These are phyloP conservation scores for Uropetala carovei DNA, from an alignment of 2,888 invertebrate species.

Conservation along the genomic window DNA sequence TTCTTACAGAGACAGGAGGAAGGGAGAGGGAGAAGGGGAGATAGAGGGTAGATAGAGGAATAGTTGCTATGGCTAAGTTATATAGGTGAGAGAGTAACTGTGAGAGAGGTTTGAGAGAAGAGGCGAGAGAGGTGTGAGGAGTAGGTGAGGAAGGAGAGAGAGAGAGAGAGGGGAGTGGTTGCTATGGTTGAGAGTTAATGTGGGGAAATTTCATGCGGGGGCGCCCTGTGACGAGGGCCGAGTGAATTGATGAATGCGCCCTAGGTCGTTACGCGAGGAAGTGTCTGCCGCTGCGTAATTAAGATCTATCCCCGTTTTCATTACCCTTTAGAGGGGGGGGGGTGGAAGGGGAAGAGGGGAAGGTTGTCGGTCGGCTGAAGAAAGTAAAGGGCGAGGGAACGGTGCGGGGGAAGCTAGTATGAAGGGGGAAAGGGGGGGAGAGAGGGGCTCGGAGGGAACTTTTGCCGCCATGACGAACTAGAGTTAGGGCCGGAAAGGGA, in stretches of 20 bases:
- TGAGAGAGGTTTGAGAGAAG: neutral
- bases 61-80: neutral
- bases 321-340: neutral
- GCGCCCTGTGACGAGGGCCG: neutral
- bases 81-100: neutral
- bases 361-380: neutral
- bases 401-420: neutral
- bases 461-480: too few species aligned
- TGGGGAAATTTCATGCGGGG: constrained; percentile 29
- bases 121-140: neutral
- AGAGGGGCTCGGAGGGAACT: too few species aligned
- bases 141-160: neutral
- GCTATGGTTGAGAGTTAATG: constrained; percentile 7
- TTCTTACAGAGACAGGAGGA: too few species aligned
- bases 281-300: constrained; percentile 41
- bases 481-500: too few species aligned
- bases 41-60: neutral
- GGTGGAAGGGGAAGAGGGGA: neutral
- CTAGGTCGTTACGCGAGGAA: constrained; percentile 40
- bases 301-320: constrained; percentile 40
- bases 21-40: neutral
- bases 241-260: constrained; percentile 35
- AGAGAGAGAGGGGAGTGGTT: neutral
- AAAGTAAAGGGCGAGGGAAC: neutral
- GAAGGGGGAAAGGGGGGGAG: neutral